Base-by-base conservation (phyloP, 2,888 invertebrate genomes). In the Sminthurides aquaticus region DNA sequence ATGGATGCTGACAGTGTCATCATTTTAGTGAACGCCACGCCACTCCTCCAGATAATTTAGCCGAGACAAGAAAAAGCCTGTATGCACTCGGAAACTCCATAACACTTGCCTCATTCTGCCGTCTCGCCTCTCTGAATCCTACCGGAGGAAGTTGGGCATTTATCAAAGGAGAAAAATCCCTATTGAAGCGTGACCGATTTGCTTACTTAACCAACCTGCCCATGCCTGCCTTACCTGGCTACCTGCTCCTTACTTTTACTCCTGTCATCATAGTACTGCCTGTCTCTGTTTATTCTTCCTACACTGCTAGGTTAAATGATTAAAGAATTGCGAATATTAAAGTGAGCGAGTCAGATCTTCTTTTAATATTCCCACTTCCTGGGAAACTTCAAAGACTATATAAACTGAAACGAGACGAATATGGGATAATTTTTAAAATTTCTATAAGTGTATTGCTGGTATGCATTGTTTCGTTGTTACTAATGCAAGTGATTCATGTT, bases 101-200 rank as follows among this genome's bases (percentile, higher is more conserved):
- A 5, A 11, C 8, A 34, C 43, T 34, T 34, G 15, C 15, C 43
- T 34, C 15, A 15, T 34, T 5, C 43, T 11, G 5, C 43, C 43
- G 5, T 15, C 43, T 34, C 43, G 43, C 43, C 43, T 34, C 8
- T 34, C 43, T 15, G 43, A 15, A 34, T 34, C n/a, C 15, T 34
- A 34, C 5, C 43, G 15, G 20, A 52, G 52, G 52, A 52, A 52
- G 52, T 52, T 52, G 52, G 11, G 20, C 52, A 52, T 52, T 52
- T 52, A 52, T 52, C 52, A 52, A 52, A 5, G 20, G 52, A 52
- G 52, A 52, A 52, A 5, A 29, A 52, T 29, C 29, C 22, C 64
- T 59, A 64, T 64, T 64, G 49, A 64, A 59, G 52, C 52, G 49
- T 27, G 57, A 52, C 64, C 52, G 64, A 58, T 64, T 57, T 64